Evolutionary conservation across 2,888 invertebrate genomes (phyloP).

Genomic region (Gandaritis pyraliata): DNA sequence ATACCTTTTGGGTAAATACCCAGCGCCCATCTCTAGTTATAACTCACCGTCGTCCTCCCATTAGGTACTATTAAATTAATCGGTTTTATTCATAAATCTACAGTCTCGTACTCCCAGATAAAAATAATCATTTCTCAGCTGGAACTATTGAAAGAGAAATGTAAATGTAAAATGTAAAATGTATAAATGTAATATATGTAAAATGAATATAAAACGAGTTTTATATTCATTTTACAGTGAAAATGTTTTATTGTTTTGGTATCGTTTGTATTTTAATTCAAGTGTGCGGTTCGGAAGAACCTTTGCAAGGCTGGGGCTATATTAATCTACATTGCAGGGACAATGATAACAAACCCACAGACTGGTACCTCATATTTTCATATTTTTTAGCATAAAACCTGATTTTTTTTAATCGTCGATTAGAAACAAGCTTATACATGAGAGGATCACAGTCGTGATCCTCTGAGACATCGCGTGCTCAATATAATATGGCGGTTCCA

Average conservation of each 20-base stretch:
- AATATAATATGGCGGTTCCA: too few species aligned
- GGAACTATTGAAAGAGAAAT: neutral
- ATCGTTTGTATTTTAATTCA: conserved; percentile 32
- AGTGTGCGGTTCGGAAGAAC: conserved; percentile 26
- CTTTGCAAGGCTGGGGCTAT: conserved; percentile 48
- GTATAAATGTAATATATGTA: too few species aligned
- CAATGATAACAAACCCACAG: conserved; percentile 56
- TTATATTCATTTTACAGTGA: conserved; percentile 19
- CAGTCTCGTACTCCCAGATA: too few species aligned
- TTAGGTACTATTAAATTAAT: neutral
- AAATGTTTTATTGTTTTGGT: conserved; percentile 24
- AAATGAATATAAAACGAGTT: conserved; percentile 13
- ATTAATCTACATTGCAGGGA: conserved; percentile 61
- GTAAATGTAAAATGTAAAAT: too few species aligned
- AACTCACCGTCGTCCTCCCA: neutral
- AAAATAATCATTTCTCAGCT: too few species aligned
- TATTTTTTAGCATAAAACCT: too few species aligned
- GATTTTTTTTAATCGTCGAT: too few species aligned
- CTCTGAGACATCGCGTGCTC: too few species aligned
- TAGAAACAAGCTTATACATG: too few species aligned
- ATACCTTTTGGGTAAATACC: too few species aligned
- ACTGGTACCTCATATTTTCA: conserved; percentile 53
- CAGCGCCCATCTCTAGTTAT: too few species aligned
- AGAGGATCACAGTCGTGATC: too few species aligned
- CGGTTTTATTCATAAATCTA: neutral